Conservation (phyloP, 2,113 vertebrate species). For the Ophthalmolycus amberensis region DNA sequence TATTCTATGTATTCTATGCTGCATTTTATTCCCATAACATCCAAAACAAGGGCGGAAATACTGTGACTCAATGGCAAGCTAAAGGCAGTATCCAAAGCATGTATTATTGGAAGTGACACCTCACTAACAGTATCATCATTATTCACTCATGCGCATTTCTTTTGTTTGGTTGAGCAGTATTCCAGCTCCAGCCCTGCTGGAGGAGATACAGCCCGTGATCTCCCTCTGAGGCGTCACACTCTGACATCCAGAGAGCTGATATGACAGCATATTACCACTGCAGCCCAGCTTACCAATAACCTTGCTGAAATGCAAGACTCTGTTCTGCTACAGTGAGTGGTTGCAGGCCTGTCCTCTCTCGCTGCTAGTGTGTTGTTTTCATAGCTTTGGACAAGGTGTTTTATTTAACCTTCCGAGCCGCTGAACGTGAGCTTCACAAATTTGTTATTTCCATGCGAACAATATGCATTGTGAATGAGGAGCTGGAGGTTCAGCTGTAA, state of each 20-base stretch:
- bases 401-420: constrained; percentile 50
- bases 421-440: constrained; percentile 40
- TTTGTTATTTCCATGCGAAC: constrained; percentile 51
- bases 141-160: constrained; percentile 67
- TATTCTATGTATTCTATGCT: neutral
- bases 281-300: constrained; percentile 56
- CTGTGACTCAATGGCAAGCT: constrained; percentile 34
- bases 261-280: constrained; percentile 67
- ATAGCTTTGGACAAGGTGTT: constrained; percentile 40
- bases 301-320: constrained; percentile 38
- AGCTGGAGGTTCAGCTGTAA: constrained; percentile 22
- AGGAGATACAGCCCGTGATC: constrained; percentile 54
- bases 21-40: constrained; percentile 3
- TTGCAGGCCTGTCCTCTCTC: constrained; percentile 33
- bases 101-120: constrained; percentile 67
- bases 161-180: constrained; percentile 71
- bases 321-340: constrained; percentile 33
- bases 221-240: constrained; percentile 60
- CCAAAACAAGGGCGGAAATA: constrained; percentile 2
- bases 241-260: constrained; percentile 61
- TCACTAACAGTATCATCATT: constrained; percentile 70
- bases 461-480: constrained; percentile 33
- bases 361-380: constrained; percentile 19
- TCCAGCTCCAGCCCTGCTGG: constrained; percentile 53
- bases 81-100: constrained; percentile 49